Percentiles rank a stretch among this genome's conserved stretches.
Evolutionary conservation across 2,797 vertebrate species (phyloP).

Genomic region (Geotrypetes seraphini): DNA sequence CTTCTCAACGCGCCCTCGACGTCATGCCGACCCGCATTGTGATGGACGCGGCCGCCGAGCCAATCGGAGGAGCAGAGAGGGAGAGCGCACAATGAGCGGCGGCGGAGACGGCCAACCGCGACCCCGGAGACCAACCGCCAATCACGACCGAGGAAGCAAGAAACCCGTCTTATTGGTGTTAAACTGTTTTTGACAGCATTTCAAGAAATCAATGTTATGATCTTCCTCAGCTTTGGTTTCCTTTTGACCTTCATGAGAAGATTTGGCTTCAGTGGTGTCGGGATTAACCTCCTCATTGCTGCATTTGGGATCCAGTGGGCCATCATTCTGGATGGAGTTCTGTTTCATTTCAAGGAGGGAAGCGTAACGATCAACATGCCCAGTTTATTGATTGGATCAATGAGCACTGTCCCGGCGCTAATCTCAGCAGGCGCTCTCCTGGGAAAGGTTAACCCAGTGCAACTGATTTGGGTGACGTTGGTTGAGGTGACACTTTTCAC

Average conservation of each 20-base stretch:
- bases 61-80: slow-evolving; percentile 17
- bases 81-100: neutral
- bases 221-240: slow-evolving; percentile 80
- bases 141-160: neutral
- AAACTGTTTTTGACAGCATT: slow-evolving; percentile 58
- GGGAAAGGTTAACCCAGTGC: slow-evolving; percentile 72
- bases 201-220: slow-evolving; percentile 74
- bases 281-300: slow-evolving; percentile 66
- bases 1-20: slow-evolving; percentile 35
- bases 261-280: slow-evolving; percentile 65
- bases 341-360: slow-evolving; percentile 1
- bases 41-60: slow-evolving; percentile 1
- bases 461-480: slow-evolving; percentile 63
- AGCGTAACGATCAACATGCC: slow-evolving; percentile 18
- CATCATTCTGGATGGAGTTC: slow-evolving; percentile 52
- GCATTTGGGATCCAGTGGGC: slow-evolving; percentile 72
- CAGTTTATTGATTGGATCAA: slow-evolving; percentile 57
- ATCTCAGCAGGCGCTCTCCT: slow-evolving; percentile 69
- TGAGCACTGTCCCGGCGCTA: slow-evolving; percentile 63
- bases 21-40: slow-evolving; percentile 32
- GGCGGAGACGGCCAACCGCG: neutral
- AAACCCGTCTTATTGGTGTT: no score
- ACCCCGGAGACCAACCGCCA: no score
- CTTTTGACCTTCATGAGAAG: slow-evolving; percentile 60
- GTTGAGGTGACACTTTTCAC: slow-evolving; percentile 66